These are phyloP conservation scores for Pempheris klunzingeri DNA, from an alignment of 2,797 vertebrate species.

Conservation along the genomic window DNA sequence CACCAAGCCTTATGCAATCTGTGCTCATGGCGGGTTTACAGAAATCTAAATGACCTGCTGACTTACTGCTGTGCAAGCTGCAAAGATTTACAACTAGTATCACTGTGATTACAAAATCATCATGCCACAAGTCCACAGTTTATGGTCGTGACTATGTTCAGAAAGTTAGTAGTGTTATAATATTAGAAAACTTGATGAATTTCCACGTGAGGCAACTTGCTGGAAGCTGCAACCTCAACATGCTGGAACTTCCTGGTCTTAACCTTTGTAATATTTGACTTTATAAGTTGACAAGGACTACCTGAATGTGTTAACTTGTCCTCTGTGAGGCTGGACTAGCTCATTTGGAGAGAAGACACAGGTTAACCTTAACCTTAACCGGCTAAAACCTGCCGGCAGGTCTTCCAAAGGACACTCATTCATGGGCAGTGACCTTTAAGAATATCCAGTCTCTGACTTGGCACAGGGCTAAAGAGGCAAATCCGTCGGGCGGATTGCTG, in stretches of 20 bases:
- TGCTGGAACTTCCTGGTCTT: too few species aligned
- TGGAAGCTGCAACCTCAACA: too few species aligned
- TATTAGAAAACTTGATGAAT: background rate
- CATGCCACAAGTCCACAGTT: background rate
- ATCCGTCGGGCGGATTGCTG: constrained; percentile 25
- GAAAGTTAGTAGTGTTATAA: background rate
- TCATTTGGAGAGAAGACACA: background rate
- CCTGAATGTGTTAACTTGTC: background rate
- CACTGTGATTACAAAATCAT: constrained; percentile 6
- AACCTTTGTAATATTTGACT: background rate
- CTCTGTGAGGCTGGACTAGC: background rate
- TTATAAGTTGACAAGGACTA: background rate
- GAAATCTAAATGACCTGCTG: constrained; percentile 50
- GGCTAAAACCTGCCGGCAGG: too few species aligned
- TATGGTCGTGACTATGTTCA: background rate
- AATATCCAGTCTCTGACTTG: background rate
- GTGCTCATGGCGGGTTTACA: constrained; percentile 61
- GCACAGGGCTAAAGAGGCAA: constrained; percentile 7
- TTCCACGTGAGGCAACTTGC: background rate
- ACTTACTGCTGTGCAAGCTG: constrained; percentile 36
- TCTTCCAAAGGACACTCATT: constrained; percentile 12
- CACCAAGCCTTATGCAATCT: constrained; percentile 62
- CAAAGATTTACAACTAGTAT: constrained; percentile 16
- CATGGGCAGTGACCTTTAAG: constrained; percentile 8
- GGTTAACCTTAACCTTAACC: background rate